Conservation (phyloP, 35 echinoderm and acorn worm species). For the Hemicentrotus pulcherrimus region DNA sequence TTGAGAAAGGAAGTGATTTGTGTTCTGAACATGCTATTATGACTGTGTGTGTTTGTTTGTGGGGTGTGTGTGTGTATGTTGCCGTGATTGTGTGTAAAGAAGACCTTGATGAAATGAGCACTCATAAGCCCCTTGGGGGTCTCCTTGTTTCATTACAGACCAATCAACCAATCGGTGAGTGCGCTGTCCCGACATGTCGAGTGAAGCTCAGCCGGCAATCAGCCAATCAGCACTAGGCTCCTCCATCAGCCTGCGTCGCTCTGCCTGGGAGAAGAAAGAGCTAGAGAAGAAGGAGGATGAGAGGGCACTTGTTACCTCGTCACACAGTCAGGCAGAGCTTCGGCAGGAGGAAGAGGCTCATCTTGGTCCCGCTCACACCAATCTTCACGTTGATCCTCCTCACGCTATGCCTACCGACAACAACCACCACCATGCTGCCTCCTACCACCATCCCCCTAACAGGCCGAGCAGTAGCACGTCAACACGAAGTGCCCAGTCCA, state of each 20-base stretch:
- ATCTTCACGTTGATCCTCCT: background rate
- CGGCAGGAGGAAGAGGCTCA: constrained; percentile 56
- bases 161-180: constrained; percentile 49
- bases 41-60: background rate
- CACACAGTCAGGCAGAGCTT: constrained; percentile 36
- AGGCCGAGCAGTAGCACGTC: constrained; percentile 67
- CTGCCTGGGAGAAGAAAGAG: constrained; percentile 75
- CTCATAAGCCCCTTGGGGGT: constrained; percentile 43
- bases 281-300: constrained; percentile 60
- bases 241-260: constrained; percentile 54
- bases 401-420: constrained; percentile 17
- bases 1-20: constrained; percentile 18
- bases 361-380: constrained; percentile 33
- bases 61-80: background rate
- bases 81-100: constrained; percentile 45
- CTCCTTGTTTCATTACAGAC: constrained; percentile 46
- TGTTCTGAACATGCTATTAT: background rate
- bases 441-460: constrained; percentile 41
- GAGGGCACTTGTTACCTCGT: constrained; percentile 60
- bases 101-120: constrained; percentile 22
- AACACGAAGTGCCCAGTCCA: constrained; percentile 63
- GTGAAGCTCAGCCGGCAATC: constrained; percentile 56
- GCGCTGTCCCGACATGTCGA: constrained; percentile 57
- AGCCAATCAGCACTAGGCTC: constrained; percentile 76
- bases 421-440: constrained; percentile 46